These are phyloP conservation scores for Cephus spinipes DNA, from an alignment of 2,888 invertebrate genomes.

Conservation along the genomic window DNA sequence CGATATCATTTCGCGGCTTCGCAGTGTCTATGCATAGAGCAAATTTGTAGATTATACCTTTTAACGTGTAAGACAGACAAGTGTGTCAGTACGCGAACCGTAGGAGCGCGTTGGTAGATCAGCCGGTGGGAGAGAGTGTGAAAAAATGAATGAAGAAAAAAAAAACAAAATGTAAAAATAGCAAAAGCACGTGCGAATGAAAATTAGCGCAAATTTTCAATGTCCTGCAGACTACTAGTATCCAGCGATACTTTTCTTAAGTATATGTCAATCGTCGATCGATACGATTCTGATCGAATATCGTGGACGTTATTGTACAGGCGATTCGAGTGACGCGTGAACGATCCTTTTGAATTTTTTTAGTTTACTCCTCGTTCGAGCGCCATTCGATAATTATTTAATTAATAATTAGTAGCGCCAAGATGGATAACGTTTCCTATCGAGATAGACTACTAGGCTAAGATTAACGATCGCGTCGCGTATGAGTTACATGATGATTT, in stretches of 20 bases:
- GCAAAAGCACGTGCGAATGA: background rate
- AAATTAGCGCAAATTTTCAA: background rate
- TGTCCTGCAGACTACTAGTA: background rate
- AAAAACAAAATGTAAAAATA: background rate
- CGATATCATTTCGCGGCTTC: background rate
- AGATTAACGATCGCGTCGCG: background rate
- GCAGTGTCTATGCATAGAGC: background rate
- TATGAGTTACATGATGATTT: background rate
- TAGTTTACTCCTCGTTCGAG: slow-evolving; percentile 5
- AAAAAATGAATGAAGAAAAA: background rate
- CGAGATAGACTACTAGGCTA: background rate
- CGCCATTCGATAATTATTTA: slow-evolving; percentile 15
- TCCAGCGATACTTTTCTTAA: slow-evolving; percentile 4
- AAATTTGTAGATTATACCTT: background rate
- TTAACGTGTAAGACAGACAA: no score
- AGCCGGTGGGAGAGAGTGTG: background rate
- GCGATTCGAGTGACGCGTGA: slow-evolving; percentile 15
- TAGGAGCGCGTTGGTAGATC: background rate
- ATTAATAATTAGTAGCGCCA: background rate
- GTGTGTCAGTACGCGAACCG: background rate
- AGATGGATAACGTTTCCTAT: background rate
- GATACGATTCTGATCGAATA: slow-evolving; percentile 8
- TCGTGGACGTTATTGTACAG: slow-evolving; percentile 11
- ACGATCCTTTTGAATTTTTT: background rate
- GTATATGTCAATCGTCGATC: slow-evolving; percentile 19